Evolutionary conservation across 1,140 invertebrate genomes (phyloP), one percentile per base, ranked within the genome.

Genomic region (Drosophila oshimai): DNA sequence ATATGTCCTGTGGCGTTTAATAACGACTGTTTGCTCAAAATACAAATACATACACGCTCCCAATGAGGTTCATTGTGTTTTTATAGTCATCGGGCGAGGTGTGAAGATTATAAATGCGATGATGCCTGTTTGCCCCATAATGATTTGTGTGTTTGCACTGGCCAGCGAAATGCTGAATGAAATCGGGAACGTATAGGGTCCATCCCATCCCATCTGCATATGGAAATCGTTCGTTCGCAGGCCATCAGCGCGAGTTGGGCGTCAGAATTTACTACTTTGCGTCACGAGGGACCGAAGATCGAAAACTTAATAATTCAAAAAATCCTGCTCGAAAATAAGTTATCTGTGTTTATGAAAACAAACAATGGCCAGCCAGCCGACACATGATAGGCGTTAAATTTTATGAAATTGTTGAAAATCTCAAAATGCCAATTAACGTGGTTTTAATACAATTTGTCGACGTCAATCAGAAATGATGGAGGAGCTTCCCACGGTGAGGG

Each of bases 351-450:
- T 84, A 80, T 86, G 34, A 80, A 84, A 84, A 84, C 81, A 84
- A 84, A 84, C 75, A 84, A 68, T 37, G 41, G 28, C 12, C 17
- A n/a, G 39, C 13, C 54, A 29, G 44, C 28, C 37, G 37, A 64
- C 78, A 84, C 78, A 83, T 83, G 74, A 83, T 83, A 41, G 28
- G 50, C 80, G 55, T 84, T 29, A 74, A 83, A 86, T 86, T 86
- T 84, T 67, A 84, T 84, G 64, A 74, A 86, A 41, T 67, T 71
- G 74, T 29, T 74, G 64, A 81, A 75, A 73, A 72, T 51, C 50
- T 47, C 67, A 53, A 72, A 45, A 36, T 36, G 37, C 34, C 49
- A 54, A 80, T 79, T 80, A 80, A 60, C 15, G 26, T 42, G 41
- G 61, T 76, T 70, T 64, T 37, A 61, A 76, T 62, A 37, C 24